These are phyloP conservation scores for Bedellia somnulentella DNA, from an alignment of 2,888 invertebrate genomes.

Conservation along the genomic window DNA sequence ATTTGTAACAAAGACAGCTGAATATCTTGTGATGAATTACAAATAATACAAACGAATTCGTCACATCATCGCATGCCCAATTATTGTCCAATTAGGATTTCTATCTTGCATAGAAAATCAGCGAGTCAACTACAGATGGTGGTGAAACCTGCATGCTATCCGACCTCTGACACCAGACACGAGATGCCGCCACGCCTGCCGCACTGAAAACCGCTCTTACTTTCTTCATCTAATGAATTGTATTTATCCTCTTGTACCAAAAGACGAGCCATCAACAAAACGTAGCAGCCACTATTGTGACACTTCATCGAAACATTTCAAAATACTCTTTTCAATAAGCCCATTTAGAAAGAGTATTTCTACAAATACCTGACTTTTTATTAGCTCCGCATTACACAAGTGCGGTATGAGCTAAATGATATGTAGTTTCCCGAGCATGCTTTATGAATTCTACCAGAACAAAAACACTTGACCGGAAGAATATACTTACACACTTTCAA, in stretches of 20 bases:
- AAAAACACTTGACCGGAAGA: constrained; percentile 16
- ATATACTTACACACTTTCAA: constrained; percentile 13
- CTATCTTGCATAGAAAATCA: constrained; percentile 16
- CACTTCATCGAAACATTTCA: too few species aligned
- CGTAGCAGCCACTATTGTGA: too few species aligned
- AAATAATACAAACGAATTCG: background rate
- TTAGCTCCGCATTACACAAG: too few species aligned
- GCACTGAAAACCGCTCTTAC: constrained; percentile 38
- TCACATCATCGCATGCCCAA: constrained; percentile 13
- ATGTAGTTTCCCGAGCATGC: too few species aligned
- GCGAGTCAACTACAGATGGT: constrained; percentile 26
- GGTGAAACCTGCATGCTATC: constrained; percentile 35
- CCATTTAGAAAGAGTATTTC: too few species aligned
- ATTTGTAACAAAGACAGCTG: too few species aligned
- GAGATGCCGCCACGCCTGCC: constrained; percentile 46
- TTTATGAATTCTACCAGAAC: constrained; percentile 9
- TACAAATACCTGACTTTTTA: too few species aligned
- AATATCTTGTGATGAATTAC: too few species aligned
- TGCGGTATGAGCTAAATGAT: too few species aligned
- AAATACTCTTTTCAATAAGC: too few species aligned
- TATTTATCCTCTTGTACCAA: too few species aligned
- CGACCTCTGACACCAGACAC: constrained; percentile 43
- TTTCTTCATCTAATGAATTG: constrained; percentile 42
- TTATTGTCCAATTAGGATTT: constrained; percentile 25
- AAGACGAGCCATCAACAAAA: constrained; percentile 10